Conservation (phyloP, 2,797 vertebrate genomes). For the Channallabes apus region DNA sequence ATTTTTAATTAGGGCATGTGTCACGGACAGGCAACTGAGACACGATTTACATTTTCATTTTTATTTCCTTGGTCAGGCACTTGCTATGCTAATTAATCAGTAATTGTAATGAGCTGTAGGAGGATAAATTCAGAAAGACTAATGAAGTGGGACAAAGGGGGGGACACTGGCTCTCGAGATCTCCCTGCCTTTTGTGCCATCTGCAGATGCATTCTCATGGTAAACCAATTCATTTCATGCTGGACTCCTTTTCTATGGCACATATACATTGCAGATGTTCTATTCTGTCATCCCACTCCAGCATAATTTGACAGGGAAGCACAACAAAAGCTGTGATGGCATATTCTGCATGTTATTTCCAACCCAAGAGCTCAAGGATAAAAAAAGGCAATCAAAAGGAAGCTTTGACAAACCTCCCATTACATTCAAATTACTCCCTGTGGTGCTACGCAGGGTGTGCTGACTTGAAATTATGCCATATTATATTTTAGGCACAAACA, state of each 20-base stretch:
- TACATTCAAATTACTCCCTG: constrained; percentile 47
- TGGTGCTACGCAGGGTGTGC: constrained; percentile 10
- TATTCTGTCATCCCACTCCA: constrained; percentile 41
- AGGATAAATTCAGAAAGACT: constrained; percentile 54
- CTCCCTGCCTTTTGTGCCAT: constrained; percentile 52
- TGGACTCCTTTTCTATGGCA: constrained; percentile 28
- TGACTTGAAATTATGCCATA: constrained; percentile 25
- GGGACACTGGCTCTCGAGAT: constrained; percentile 44
- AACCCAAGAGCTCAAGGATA: constrained; percentile 24
- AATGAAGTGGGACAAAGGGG: constrained; percentile 56
- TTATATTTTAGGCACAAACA: constrained; percentile 45
- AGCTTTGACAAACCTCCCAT: constrained; percentile 50
- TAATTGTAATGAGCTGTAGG: constrained; percentile 59
- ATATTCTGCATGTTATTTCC: constrained; percentile 44
- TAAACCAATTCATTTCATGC: constrained; percentile 48
- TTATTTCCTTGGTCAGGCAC: constrained; percentile 48
- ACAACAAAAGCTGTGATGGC: constrained; percentile 52
- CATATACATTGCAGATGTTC: constrained; percentile 55
- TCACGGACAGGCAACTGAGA: constrained; percentile 39
- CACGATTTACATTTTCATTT: constrained; percentile 54
- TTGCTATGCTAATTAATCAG: constrained; percentile 59
- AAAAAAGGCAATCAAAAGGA: constrained; percentile 42
- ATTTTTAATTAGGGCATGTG: constrained; percentile 51
- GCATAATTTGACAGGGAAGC: constrained; percentile 50
- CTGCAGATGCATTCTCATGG: constrained; percentile 56